phyloP scores from a whole-genome alignment of 2,113 vertebrate genomes.

The Anguilla japonica region DNA sequence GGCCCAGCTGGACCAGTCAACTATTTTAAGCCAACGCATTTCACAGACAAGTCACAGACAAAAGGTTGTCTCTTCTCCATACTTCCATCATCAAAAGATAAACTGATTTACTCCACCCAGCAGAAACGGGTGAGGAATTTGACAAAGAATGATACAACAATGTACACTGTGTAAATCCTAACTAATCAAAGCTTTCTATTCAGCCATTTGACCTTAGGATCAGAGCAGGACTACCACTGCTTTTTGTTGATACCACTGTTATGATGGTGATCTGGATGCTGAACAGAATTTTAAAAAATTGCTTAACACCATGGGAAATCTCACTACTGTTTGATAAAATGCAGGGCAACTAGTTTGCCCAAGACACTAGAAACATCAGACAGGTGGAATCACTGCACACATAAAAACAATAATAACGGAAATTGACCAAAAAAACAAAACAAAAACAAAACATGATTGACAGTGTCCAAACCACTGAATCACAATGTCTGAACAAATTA shows the following conservation, averaged over 20 bases:
- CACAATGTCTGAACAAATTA: too few relatives aligned
- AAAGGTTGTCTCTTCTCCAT: slow-evolving; percentile 84
- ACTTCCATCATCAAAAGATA: slow-evolving; percentile 86
- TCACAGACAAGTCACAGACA: slow-evolving; percentile 65
- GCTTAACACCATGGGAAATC: slow-evolving; percentile 92
- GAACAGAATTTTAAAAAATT: slow-evolving; percentile 94
- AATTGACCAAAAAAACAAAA: slow-evolving; percentile 10
- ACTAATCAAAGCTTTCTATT: slow-evolving; percentile 90
- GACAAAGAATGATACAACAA: slow-evolving; percentile 86
- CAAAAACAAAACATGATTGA: too few relatives aligned
- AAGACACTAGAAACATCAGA: slow-evolving; percentile 18
- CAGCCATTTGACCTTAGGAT: slow-evolving; percentile 88
- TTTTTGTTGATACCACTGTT: slow-evolving; percentile 64
- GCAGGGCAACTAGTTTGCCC: slow-evolving; percentile 39
- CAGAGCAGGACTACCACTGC: slow-evolving; percentile 88
- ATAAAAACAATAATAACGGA: slow-evolving; percentile 64
- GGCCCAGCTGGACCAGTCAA: too few relatives aligned
- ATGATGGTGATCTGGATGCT: slow-evolving; percentile 87
- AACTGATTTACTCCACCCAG: slow-evolving; percentile 83
- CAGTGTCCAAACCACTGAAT: too few relatives aligned
- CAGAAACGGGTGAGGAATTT: slow-evolving; percentile 84
- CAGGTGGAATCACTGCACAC: too few relatives aligned
- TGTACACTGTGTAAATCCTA: slow-evolving; percentile 89
- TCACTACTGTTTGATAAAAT: slow-evolving; percentile 86
- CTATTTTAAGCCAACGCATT: neutral